Evolutionary conservation across 2,797 vertebrate genomes (phyloP), one percentile per base, ranked within the genome.

Genomic region (Hapalemur alaotrensis): DNA sequence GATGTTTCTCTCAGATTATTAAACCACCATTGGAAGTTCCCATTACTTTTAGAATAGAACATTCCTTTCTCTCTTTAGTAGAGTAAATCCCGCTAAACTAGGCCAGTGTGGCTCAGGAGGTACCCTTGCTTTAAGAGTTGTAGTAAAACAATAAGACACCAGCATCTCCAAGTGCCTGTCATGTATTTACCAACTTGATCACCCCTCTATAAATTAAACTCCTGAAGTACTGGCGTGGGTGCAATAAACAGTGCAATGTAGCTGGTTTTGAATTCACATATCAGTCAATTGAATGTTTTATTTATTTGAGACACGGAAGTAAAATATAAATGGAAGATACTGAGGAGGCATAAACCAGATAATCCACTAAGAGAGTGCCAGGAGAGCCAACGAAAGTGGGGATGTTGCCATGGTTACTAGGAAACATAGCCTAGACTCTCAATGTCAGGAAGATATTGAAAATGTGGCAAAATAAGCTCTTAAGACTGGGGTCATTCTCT

Each of bases 391-490:
- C 20, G 89, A 94, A 85, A 91, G 89, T 70, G 63, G 25, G 67
- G 22, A 63, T 54, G 76, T 98, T 97, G 54, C 95, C 90, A 96
- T 97, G 89, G 92, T 65, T 97, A 96, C 84, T 35, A 94, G 81
- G 7, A 97, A 93, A 93, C 57, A 69, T 4, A 94, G 46, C 32
- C 59, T 90, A 86, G 70, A 96, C 76, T 96, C 87, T 93, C 97
- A 97, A 75, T 79, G 70, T 94, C 72, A 5, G 50, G 14, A 93
- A 81, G 70, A 98, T 96, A 98, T 25, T 89, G 87, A 96, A 98
- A 98, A 98, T 89, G 35, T 79, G 86, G 48, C 70, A 92, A 95
- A 92, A 96, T 96, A 96, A 97, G 41, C 65, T 59, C 72, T 91
- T 95, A 82, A 38, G 1, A 35, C 72, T 93, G 79, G 35, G 83